Base-by-base conservation (phyloP, 2,888 invertebrate genomes). In the Mesochorus sp. region DNA sequence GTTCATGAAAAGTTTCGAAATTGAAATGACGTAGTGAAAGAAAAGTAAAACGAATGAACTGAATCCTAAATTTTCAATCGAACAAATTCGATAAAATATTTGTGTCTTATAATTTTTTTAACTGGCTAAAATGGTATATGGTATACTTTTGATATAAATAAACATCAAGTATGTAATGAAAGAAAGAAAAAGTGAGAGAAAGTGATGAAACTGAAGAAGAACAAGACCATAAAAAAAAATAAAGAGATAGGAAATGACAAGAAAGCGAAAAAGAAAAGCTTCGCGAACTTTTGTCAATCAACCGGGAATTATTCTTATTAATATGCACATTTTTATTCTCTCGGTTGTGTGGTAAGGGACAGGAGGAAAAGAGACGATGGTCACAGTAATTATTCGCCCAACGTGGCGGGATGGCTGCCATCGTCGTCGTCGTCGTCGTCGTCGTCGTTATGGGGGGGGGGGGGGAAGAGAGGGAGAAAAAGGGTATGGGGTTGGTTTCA, bases 251-350 rank as follows among this genome's bases (percentile, higher is more conserved):
- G 37, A 26, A 57, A 59, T 28, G 39, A 53, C n/a, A 68, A 1
- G 24, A 21, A 26, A n/a, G 24, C 31, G 21, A 37, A 34, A 53
- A 19, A 26, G 39, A 71, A 61, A 74, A 47, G 26, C 37, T 14
- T 49, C 26, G 17, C 42, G 49, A 44, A 55, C 68, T 51, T 64
- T 44, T 71, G 71, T 71, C 76, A 66, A 76, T 76, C 71, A 76
- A 71, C 71, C 66, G 51, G 51, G 66, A 76, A 71, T 76, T 76
- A 76, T 76, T 71, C 71, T 76, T 51, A 76, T 76, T 78, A 78
- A 78, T 70, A 74, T 78, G 66, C 78, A 71, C 74, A 74, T 78
- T 78, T 78, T 78, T 74, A 78, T 78, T 78, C 42, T 51, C 59
- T 51, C 28, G 55, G 42, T 44, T 51, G 26, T n/a, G n/a, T 19